phyloP scores from a whole-genome alignment of 2,888 invertebrate species.

The Nomada ferruginata region DNA sequence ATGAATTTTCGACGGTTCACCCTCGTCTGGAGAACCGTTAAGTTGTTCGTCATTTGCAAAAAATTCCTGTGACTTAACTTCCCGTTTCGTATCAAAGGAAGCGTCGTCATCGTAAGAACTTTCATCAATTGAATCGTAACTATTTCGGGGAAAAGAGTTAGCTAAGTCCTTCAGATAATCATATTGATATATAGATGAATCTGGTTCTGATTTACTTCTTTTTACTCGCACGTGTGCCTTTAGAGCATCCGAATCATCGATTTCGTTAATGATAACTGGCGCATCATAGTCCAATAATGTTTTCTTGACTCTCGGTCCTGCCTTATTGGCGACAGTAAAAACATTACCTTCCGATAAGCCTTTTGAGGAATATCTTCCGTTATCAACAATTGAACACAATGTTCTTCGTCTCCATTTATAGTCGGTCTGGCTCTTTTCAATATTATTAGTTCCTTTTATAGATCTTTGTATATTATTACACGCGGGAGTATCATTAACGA shows the following conservation, averaged over 20 bases:
- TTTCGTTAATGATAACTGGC: slow-evolving; percentile 15
- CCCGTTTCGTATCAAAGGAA: slow-evolving; percentile 34
- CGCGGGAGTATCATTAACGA: not conserved
- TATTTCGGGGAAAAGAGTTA: slow-evolving; percentile 47
- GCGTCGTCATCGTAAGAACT: slow-evolving; percentile 24
- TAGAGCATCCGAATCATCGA: slow-evolving; percentile 46
- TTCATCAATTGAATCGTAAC: slow-evolving; percentile 26
- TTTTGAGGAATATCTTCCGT: not conserved
- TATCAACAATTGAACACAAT: slow-evolving; percentile 15
- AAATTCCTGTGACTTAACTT: slow-evolving; percentile 26
- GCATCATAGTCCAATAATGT: slow-evolving; percentile 45
- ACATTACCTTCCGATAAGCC: not conserved
- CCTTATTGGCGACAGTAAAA: not conserved
- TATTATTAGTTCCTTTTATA: not conserved
- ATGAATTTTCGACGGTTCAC: not conserved
- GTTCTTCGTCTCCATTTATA: slow-evolving; percentile 46
- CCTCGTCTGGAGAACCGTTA: not conserved
- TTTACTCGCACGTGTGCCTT: slow-evolving; percentile 55
- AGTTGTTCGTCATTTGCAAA: not conserved
- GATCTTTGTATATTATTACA: not conserved
- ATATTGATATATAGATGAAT: not conserved
- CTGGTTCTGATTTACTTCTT: slow-evolving; percentile 21
- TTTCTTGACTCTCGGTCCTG: not conserved
- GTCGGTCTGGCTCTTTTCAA: not conserved
- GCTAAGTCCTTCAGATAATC: slow-evolving; percentile 37